These are phyloP conservation scores for Falco novaeseelandiae DNA, from an alignment of 2,797 vertebrate genomes.

Conservation along the genomic window DNA sequence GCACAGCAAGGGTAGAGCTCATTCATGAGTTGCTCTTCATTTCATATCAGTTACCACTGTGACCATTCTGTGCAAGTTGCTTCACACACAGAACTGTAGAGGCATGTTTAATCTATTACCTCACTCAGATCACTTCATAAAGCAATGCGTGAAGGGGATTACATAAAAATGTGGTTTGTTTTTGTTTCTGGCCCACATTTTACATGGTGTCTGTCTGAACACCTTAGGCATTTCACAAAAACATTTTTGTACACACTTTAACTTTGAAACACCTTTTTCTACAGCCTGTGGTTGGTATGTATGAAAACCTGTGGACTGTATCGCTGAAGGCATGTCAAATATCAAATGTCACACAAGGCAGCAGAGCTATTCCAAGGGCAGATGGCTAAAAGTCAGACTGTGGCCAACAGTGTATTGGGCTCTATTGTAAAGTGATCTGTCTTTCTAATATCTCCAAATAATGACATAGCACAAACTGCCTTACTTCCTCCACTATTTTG, in stretches of 20 bases:
- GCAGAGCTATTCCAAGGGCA: neutral
- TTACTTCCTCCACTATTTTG: neutral
- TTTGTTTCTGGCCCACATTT: neutral
- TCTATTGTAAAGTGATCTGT: neutral
- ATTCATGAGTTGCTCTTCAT: neutral
- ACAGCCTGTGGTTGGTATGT: neutral
- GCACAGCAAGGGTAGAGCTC: neutral
- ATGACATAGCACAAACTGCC: neutral
- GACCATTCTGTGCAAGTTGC: neutral
- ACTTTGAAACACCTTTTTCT: neutral
- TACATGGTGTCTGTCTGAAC: neutral
- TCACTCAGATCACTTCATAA: neutral
- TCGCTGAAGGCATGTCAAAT: neutral
- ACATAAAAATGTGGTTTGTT: neutral
- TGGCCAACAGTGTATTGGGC: neutral
- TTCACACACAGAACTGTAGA: neutral
- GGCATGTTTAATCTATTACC: neutral
- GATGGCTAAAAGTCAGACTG: neutral
- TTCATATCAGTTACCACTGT: neutral
- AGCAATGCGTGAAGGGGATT: neutral
- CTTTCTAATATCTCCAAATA: neutral
- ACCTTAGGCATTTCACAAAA: neutral
- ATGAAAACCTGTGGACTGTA: neutral
- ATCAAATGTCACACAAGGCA: neutral
- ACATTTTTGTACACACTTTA: neutral